Evolutionary conservation across 1,140 invertebrate species (phyloP).

Genomic region (Panulirus ornatus): DNA sequence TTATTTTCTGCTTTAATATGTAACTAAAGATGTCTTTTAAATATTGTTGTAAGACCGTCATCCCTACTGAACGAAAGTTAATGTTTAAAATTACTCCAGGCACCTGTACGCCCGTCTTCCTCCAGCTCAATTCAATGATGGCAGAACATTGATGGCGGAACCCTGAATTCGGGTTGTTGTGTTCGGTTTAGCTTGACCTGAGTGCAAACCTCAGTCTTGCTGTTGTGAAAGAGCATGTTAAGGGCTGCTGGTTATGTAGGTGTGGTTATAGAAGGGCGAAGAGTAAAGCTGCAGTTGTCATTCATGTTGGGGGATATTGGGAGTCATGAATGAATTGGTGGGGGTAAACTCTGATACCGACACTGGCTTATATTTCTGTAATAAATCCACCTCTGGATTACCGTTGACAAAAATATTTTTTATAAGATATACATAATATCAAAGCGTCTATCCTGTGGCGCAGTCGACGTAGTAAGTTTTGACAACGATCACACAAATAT

Average conservation of each 20-base stretch:
- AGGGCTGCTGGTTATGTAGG: slow-evolving; percentile 20
- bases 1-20: no score
- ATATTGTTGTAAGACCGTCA: no score
- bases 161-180: slow-evolving; percentile 47
- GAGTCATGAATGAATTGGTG: slow-evolving; percentile 67
- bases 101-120: slow-evolving; percentile 67
- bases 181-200: slow-evolving; percentile 19
- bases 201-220: slow-evolving; percentile 22
- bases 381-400: not conserved
- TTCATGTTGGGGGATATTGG: slow-evolving; percentile 68
- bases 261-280: slow-evolving; percentile 25
- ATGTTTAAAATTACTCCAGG: slow-evolving; percentile 55
- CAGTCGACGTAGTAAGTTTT: not conserved
- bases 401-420: not conserved
- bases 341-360: slow-evolving; percentile 45
- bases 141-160: slow-evolving; percentile 62
- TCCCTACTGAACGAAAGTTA: slow-evolving; percentile 35
- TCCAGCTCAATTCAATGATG: slow-evolving; percentile 71
- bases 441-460: not conserved
- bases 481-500: slow-evolving; percentile 39
- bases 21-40: no score
- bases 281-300: slow-evolving; percentile 68
- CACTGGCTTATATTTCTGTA: not conserved
- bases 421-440: not conserved
- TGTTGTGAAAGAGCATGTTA: not conserved